Base-by-base conservation (phyloP, 2,888 invertebrate genomes). In the Brachycybe producta region DNA sequence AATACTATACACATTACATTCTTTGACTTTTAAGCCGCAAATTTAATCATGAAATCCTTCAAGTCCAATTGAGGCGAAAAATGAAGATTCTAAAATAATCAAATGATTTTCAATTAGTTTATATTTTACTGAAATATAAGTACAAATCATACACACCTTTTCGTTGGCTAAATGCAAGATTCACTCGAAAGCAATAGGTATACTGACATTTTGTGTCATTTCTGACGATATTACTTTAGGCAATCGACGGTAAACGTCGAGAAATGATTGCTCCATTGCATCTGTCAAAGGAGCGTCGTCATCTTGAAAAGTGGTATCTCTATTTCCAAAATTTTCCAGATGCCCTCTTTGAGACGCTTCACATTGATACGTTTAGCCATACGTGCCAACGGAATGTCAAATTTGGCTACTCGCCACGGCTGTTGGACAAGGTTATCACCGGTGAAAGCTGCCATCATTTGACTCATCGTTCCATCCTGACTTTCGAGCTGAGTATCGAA, bases 111-210 rank as follows among this genome's bases (percentile, higher is more conserved):
- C n/a, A n/a, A n/a, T n/a, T n/a, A n/a, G n/a, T n/a, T n/a, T n/a
- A n/a, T n/a, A n/a, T n/a, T n/a, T n/a, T n/a, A n/a, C n/a, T n/a
- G n/a, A n/a, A n/a, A n/a, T n/a, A n/a, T n/a, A n/a, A n/a, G n/a
- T n/a, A n/a, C n/a, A n/a, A n/a, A n/a, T n/a, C n/a, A 32, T 32
- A 32, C 11, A 11, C 24, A 41, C 41, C 19, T 41, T 41, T 5
- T 41, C 41, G 23, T 41, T 41, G 8, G 41, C 21, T 24, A 41
- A 41, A 24, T 41, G 23, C 19, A 41, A 24, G 5, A 41, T n/a
- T n/a, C 41, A 41, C 8, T 5, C n/a, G 19, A 41, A 41, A 7
- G 41, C 41, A 5, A 41, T 41, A 21, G 41, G 17, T 21, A 19
- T 7, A 24, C 41, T 41, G 5, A 41, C 5, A 19, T 41, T 24